Conservation (phyloP, 2,113 vertebrate genomes). For the Lepisosteus oculatus region DNA sequence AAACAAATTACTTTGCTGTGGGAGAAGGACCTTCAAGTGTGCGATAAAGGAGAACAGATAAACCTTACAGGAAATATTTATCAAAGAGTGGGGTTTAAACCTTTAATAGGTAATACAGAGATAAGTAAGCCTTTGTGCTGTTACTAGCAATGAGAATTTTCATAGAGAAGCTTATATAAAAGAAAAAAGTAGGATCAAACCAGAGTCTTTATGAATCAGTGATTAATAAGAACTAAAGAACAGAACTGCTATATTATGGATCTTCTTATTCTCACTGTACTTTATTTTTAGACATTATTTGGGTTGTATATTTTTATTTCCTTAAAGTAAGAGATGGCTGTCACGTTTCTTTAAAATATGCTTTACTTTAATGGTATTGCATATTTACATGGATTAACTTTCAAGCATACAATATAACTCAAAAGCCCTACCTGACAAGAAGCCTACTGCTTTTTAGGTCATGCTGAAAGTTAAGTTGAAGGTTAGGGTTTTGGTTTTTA, state of each 20-base stretch:
- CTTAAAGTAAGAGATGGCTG: conserved; percentile 19
- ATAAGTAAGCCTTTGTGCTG: conserved; percentile 76
- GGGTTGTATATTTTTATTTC: conserved; percentile 10
- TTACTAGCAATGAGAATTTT: conserved; percentile 65
- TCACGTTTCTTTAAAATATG: conserved; percentile 31
- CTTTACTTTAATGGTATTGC: conserved; percentile 46
- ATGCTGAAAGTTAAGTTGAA: conserved; percentile 25
- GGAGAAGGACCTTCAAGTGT: conserved; percentile 66
- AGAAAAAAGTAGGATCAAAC: conserved; percentile 53
- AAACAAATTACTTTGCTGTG: conserved; percentile 69
- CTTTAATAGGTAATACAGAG: conserved; percentile 78
- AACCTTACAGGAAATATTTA: conserved; percentile 71
- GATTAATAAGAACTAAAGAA: conserved; percentile 49
- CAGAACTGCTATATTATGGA: conserved; percentile 33
- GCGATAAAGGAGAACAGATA: conserved; percentile 64
- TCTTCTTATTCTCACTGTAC: background rate
- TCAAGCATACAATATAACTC: conserved; percentile 34
- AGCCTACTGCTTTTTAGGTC: background rate
- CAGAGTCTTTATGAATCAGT: conserved; percentile 48
- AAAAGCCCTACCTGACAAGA: conserved; percentile 44
- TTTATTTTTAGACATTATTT: conserved; percentile 11
- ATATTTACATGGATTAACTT: conserved; percentile 51
- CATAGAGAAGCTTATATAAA: conserved; percentile 60
- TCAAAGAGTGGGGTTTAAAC: conserved; percentile 69
- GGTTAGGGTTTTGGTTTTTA: conserved; percentile 21